Conservation (phyloP, 1,140 invertebrate species). For the Trichomalopsis sarcophagae region DNA sequence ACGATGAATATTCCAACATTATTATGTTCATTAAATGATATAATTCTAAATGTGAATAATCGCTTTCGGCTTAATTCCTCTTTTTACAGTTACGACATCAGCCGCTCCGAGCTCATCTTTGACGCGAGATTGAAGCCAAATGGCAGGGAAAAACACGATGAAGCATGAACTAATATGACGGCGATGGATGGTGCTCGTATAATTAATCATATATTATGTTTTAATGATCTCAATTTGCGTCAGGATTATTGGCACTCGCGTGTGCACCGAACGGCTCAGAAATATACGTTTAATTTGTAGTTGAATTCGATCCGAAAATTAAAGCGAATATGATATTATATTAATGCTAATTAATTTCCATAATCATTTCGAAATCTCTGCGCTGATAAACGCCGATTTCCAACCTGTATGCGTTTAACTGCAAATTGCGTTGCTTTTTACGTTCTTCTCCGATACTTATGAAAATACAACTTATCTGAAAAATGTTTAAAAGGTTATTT, state of each 20-base stretch:
- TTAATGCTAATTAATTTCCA: too few species aligned
- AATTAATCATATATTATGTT: conserved; percentile 31
- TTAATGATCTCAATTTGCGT: conserved; percentile 18
- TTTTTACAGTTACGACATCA: too few species aligned
- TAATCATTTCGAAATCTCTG: too few species aligned
- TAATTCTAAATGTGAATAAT: too few species aligned
- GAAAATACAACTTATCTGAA: neutral
- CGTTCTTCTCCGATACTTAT: neutral
- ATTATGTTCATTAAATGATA: too few species aligned
- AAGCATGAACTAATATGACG: conserved; percentile 29
- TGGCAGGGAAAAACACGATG: neutral
- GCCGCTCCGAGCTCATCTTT: neutral
- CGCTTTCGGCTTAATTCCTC: too few species aligned
- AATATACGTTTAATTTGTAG: neutral
- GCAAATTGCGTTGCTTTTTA: too few species aligned
- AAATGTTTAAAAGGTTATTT: neutral
- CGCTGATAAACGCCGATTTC: too few species aligned
- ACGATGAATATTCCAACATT: too few species aligned
- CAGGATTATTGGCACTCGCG: neutral
- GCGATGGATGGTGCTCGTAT: neutral
- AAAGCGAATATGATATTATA: too few species aligned
- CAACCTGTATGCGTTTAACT: too few species aligned
- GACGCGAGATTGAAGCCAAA: neutral
- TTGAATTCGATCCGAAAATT: conserved; percentile 2
- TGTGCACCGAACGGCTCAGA: neutral